These are phyloP conservation scores for Psittacula cyanocephala DNA, from an alignment of 2,113 vertebrate species.

Conservation along the genomic window DNA sequence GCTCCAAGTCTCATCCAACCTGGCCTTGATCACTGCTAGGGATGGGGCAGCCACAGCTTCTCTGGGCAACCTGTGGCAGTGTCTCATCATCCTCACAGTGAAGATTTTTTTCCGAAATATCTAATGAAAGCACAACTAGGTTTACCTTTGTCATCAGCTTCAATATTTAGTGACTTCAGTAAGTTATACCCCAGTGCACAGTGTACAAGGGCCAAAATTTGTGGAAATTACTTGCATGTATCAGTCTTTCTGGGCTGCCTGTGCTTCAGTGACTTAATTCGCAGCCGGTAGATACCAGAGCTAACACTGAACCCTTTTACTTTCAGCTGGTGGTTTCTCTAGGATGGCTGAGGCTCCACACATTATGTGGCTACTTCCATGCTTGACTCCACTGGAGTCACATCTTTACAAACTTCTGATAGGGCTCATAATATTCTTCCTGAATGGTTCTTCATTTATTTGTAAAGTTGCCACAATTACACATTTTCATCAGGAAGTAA, in stretches of 20 bases:
- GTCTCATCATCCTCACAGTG: not conserved
- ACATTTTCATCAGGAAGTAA: not conserved
- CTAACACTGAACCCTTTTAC: not conserved
- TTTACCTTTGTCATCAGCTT: not conserved
- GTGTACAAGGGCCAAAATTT: not conserved
- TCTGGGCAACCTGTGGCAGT: not conserved
- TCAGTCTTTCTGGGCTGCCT: not conserved
- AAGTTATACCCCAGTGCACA: not conserved
- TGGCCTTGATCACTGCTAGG: not conserved
- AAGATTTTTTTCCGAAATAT: not conserved
- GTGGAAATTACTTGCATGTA: rapidly evolving
- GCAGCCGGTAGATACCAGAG: not conserved
- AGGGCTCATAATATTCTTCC: not conserved
- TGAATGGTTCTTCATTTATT: not conserved
- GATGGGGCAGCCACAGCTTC: not conserved
- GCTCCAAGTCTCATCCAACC: not conserved
- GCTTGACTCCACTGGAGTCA: rapidly evolving
- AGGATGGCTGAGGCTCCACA: not conserved
- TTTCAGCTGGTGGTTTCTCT: not conserved
- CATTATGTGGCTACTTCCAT: rapidly evolving
- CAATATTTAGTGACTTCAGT: not conserved
- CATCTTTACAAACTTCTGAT: not conserved
- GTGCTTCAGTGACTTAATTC: not conserved
- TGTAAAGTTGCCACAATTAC: not conserved
- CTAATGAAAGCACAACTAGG: not conserved